phyloP scores from a whole-genome alignment of 2,888 invertebrate genomes.

The Melipona beecheii region DNA sequence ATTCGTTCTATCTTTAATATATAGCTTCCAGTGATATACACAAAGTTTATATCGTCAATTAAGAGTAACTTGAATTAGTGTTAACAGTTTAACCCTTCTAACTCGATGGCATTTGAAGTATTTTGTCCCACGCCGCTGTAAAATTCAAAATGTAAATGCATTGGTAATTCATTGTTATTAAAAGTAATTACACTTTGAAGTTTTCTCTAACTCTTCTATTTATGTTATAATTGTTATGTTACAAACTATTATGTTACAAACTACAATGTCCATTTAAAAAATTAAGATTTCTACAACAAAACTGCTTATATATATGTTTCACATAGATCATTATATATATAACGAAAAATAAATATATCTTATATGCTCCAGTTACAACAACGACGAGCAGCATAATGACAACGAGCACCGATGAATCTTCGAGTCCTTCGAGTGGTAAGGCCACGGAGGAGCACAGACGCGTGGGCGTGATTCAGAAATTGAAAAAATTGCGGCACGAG shows the following conservation, averaged over 20 bases:
- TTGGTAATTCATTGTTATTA: neutral
- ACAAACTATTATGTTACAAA: too few relatives aligned
- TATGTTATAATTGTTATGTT: too few relatives aligned
- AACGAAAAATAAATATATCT: neutral
- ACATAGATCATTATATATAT: neutral
- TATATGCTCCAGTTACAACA: conserved; percentile 10
- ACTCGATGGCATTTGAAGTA: neutral
- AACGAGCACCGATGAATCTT: conserved; percentile 36
- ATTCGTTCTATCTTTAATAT: neutral
- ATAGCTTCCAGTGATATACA: neutral
- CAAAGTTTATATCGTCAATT: neutral
- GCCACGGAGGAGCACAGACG: conserved; percentile 67
- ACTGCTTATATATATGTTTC: neutral
- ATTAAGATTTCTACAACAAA: neutral
- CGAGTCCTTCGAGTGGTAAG: conserved; percentile 51
- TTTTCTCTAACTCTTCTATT: too few relatives aligned
- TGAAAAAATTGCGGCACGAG: conserved; percentile 75
- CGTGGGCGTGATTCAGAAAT: conserved; percentile 76
- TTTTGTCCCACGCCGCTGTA: neutral
- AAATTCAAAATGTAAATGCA: neutral
- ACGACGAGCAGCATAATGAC: conserved; percentile 2
- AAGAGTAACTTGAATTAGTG: neutral
- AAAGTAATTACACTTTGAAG: neutral
- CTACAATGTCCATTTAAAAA: neutral
- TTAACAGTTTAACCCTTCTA: conserved; percentile 2